Base-by-base conservation (phyloP, 2,888 invertebrate genomes). In the Caenorhabditis panamensis region DNA sequence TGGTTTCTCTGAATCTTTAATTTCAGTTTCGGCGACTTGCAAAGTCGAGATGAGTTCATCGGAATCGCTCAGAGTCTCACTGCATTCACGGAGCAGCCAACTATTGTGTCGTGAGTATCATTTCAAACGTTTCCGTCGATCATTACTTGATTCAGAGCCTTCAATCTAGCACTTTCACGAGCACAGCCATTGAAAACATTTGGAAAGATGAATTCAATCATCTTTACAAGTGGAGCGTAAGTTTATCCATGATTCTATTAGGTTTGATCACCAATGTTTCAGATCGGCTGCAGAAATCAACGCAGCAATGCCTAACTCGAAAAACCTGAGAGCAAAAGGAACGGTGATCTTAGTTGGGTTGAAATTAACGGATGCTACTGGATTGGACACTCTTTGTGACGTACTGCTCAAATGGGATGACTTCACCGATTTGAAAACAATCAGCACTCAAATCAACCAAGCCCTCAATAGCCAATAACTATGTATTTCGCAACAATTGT, bases 141-240 rank as follows among this genome's bases (percentile, higher is more conserved):
- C 13, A 9, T 26, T 8, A 41, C 16, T 54, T 18, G 31, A 59
- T 79, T 47, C 36, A 79, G 79, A 0, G 79, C 79, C 1, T 79
- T 79, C 62, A 72, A 41, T 24, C n/a, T 69, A 11, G 72, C 72
- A 11, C 8, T 62, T 0, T 67, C 28, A 13, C 20, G 37, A 13
- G 47, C 61, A 13, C 24, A 62, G n/a, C 72, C 72, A 37, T 51
- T 79, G 36, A 28, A 47, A 20, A n/a, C 20, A 6, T 72, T 62
- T 44, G 79, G 79, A 20, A 67, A 63, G 31, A 66, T 72, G 67
- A 67, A 67, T 28, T 54, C 72, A 0, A 49, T 79, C 16, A 72
- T 79, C 51, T 79, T 79, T 61, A 79, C 79, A 8, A 72, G 49
- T 44, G 72, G 67, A 54, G 64, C 72, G 79, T 79, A 22, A 62